Evolutionary conservation across 2,113 vertebrate genomes (phyloP).

Genomic region (Phoxinus phoxinus): DNA sequence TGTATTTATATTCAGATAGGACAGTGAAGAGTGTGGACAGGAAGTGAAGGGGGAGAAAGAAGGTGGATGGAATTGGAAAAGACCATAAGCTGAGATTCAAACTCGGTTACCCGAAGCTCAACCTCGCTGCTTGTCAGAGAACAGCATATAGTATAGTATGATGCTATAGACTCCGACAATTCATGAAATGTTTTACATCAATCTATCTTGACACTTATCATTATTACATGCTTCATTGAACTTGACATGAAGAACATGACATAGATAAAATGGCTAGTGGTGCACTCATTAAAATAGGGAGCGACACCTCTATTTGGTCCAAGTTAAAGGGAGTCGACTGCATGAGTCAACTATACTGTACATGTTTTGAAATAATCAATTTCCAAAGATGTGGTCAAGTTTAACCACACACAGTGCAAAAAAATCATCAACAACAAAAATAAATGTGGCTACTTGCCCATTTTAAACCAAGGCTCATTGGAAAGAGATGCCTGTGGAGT

Average conservation of each 20-base stretch:
- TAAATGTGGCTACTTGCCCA: background rate
- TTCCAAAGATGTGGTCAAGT: background rate
- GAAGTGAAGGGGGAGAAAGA: background rate
- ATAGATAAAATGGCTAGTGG: background rate
- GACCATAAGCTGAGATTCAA: background rate
- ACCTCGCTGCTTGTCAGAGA: background rate
- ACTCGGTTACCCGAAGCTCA: background rate
- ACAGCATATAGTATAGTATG: background rate
- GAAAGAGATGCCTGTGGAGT: background rate
- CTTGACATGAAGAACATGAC: background rate
- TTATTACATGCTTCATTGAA: background rate
- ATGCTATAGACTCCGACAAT: background rate
- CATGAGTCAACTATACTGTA: background rate
- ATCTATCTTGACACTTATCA: background rate
- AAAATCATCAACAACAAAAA: background rate
- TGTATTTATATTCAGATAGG: too few relatives aligned
- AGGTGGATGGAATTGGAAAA: background rate
- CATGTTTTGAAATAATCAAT: background rate
- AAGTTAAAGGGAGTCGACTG: background rate
- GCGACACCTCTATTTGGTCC: background rate
- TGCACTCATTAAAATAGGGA: background rate
- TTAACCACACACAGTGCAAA: background rate
- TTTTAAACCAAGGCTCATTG: background rate
- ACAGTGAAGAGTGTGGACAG: too few relatives aligned
- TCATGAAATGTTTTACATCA: too few relatives aligned